phyloP scores from a whole-genome alignment of 2,888 invertebrate species.

The Periphyllus acericola region DNA sequence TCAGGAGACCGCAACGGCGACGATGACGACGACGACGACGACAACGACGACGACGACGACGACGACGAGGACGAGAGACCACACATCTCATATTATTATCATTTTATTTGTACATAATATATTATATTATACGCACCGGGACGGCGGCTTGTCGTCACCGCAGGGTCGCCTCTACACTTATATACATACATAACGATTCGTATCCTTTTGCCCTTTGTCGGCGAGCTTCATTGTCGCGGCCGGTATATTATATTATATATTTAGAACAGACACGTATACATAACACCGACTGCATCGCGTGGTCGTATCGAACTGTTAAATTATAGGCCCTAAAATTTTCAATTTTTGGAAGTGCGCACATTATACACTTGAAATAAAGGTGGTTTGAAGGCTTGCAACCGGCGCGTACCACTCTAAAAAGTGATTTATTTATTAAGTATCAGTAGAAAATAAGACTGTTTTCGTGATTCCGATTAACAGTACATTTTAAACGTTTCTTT shows the following conservation, averaged over 20 bases:
- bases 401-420: too few relatives aligned
- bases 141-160: constrained; percentile 34
- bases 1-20: constrained; percentile 33
- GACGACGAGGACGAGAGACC: constrained; percentile 4
- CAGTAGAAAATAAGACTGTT: too few relatives aligned
- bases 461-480: too few relatives aligned
- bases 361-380: too few relatives aligned
- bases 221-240: constrained; percentile 35
- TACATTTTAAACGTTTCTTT: too few relatives aligned
- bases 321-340: too few relatives aligned
- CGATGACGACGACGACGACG: constrained; percentile 15
- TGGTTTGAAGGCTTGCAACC: too few relatives aligned
- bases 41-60: neutral
- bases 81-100: constrained; percentile 34
- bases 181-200: neutral
- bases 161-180: constrained; percentile 42
- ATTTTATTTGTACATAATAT: neutral
- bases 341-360: too few relatives aligned
- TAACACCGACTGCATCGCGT: too few relatives aligned
- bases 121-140: neutral
- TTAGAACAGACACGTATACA: neutral
- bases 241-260: neutral
- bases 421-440: too few relatives aligned
- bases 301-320: too few relatives aligned
- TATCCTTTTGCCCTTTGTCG: constrained; percentile 56